Conservation (phyloP, 2,888 invertebrate species). For the Stenichneumon culpator region DNA sequence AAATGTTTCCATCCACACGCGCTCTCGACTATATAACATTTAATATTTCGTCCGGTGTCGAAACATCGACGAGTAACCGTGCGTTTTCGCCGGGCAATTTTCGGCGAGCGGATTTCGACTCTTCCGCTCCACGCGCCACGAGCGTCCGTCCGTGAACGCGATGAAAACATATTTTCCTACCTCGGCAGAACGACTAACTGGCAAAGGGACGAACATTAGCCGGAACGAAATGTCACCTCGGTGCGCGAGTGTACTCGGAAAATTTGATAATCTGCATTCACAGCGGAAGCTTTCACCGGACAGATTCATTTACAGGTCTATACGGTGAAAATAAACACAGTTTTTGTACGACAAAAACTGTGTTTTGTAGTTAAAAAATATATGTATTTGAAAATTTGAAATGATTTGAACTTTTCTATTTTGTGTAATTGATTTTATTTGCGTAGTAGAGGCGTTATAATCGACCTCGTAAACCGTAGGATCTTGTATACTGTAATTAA, state of each 20-base stretch:
- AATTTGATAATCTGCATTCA: background rate
- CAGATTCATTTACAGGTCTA: background rate
- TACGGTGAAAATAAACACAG: background rate
- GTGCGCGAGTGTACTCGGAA: background rate
- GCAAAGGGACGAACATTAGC: background rate
- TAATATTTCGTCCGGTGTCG: slow-evolving; percentile 36
- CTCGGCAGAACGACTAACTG: background rate
- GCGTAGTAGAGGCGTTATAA: background rate
- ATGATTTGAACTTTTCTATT: no score
- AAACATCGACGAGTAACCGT: slow-evolving; percentile 6
- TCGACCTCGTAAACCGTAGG: background rate
- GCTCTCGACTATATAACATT: slow-evolving; percentile 16
- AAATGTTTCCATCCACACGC: slow-evolving; percentile 16
- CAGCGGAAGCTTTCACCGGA: background rate
- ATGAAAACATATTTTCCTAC: slow-evolving; percentile 18
- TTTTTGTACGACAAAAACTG: background rate
- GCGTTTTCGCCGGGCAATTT: slow-evolving; percentile 16
- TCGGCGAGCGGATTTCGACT: slow-evolving; percentile 9
- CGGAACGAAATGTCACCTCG: background rate
- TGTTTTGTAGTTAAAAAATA: background rate
- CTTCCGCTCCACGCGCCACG: background rate
- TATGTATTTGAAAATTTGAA: no score
- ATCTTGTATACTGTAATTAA: background rate
- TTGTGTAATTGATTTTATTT: no score
- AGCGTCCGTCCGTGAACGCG: slow-evolving; percentile 6